Percentiles rank a stretch among this genome's conserved stretches.
Evolutionary conservation across 2,113 vertebrate species (phyloP).

Genomic region (Amazona vittata): DNA sequence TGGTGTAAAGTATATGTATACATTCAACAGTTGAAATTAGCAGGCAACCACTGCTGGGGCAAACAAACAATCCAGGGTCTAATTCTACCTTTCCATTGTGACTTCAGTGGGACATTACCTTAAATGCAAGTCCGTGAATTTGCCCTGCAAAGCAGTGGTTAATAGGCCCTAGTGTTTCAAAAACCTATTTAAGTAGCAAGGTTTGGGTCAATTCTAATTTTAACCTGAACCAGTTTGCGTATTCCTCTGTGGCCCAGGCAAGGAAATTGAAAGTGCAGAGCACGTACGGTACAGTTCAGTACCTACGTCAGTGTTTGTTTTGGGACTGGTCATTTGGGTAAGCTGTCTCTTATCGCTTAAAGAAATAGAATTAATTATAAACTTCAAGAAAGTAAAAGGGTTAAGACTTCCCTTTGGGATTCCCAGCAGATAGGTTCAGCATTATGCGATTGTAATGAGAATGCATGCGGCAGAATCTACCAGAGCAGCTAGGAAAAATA

Average conservation of each 20-base stretch:
- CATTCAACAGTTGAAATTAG: slow-evolving; percentile 52
- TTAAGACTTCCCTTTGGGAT: slow-evolving; percentile 40
- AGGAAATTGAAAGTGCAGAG: slow-evolving; percentile 16
- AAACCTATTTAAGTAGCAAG: background rate
- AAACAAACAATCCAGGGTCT: background rate
- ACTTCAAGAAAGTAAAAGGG: slow-evolving; percentile 44
- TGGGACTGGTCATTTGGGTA: background rate
- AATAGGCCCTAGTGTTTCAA: background rate
- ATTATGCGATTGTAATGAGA: slow-evolving; percentile 37
- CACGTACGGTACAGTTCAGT: background rate
- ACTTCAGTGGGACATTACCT: background rate
- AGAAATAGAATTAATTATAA: slow-evolving; percentile 49
- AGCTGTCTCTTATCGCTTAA: background rate
- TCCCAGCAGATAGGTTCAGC: slow-evolving; percentile 3
- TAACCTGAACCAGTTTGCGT: slow-evolving; percentile 23
- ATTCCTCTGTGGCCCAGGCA: slow-evolving; percentile 28
- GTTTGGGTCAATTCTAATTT: slow-evolving; percentile 57
- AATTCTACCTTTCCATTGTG: background rate
- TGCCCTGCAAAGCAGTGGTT: background rate
- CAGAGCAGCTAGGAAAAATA: slow-evolving; percentile 7
- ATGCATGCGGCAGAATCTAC: slow-evolving; percentile 3
- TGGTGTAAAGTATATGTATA: slow-evolving; percentile 56
- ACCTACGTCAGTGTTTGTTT: slow-evolving; percentile 24
- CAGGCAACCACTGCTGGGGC: background rate
- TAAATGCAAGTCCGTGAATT: background rate